Evolutionary conservation across 2,888 invertebrate genomes (phyloP).

Genomic region (Dryadula phaetusa): DNA sequence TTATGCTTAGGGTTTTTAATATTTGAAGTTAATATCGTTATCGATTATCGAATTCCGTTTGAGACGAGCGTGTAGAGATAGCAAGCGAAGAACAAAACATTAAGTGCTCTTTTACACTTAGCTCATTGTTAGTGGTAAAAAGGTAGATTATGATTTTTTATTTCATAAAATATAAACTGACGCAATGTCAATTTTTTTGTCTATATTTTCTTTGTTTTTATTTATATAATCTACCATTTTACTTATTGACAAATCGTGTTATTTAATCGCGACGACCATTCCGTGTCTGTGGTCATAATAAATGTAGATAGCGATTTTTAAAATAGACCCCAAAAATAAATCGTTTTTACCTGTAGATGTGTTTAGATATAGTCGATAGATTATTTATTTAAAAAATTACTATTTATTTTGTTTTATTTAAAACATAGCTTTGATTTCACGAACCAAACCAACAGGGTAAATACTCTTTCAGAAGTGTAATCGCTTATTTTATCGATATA

Average conservation of each 20-base stretch:
- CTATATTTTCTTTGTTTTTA: neutral
- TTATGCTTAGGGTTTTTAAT: constrained; percentile 18
- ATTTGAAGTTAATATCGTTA: constrained; percentile 1
- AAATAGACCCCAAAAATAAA: constrained; percentile 32
- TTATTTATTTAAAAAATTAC: constrained; percentile 4
- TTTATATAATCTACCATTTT: neutral
- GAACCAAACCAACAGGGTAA: constrained; percentile 45
- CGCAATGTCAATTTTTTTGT: too few species aligned
- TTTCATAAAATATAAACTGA: too few species aligned
- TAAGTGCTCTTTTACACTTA: constrained; percentile 22
- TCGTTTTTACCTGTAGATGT: constrained; percentile 39
- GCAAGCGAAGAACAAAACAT: constrained; percentile 12
- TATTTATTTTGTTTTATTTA: constrained; percentile 4
- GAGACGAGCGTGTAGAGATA: constrained; percentile 19
- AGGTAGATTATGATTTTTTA: neutral
- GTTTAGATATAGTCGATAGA: constrained; percentile 32
- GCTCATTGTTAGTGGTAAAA: constrained; percentile 13
- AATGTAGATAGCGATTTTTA: constrained; percentile 40
- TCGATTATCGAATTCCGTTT: constrained; percentile 6
- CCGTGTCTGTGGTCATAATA: constrained; percentile 21
- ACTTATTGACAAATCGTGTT: constrained; percentile 11
- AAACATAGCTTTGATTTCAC: constrained; percentile 18
- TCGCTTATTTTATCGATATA: constrained; percentile 38
- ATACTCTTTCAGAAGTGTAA: constrained; percentile 29
- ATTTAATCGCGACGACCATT: constrained; percentile 31